A percentile compares a stretch with the other conserved stretches of the same genome.
Evolutionary conservation across 1,140 invertebrate genomes (phyloP).

Genomic region (Drosophila nigrodunni): DNA sequence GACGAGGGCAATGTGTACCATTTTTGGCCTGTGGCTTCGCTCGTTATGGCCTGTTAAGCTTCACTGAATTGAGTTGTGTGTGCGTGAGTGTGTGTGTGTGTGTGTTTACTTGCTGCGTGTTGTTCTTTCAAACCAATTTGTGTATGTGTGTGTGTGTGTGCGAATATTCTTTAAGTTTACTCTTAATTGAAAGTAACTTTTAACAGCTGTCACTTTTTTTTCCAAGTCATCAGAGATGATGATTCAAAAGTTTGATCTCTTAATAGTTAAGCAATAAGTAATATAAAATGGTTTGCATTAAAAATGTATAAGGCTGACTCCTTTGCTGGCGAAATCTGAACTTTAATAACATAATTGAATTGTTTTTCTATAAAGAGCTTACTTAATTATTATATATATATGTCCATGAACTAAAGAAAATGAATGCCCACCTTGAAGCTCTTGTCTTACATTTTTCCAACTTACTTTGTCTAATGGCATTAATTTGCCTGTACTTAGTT

Average conservation of each 20-base stretch:
- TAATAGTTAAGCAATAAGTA: background rate
- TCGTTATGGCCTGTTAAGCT: slow-evolving; percentile 79
- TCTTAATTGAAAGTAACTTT: slow-evolving; percentile 73
- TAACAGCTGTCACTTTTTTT: slow-evolving; percentile 37
- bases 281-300: too few relatives aligned
- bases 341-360: background rate
- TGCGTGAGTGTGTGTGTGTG: slow-evolving; percentile 19
- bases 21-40: slow-evolving; percentile 70
- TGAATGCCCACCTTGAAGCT: slow-evolving; percentile 1
- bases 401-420: background rate
- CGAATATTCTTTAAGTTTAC: slow-evolving; percentile 18
- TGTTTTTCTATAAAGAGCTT: background rate
- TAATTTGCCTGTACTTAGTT: slow-evolving; percentile 33
- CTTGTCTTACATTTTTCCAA: background rate
- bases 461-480: slow-evolving; percentile 29
- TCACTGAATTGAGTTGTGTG: slow-evolving; percentile 64
- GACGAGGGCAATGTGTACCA: slow-evolving; percentile 19
- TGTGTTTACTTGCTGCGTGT: slow-evolving; percentile 22
- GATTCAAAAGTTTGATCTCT: background rate
- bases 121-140: too few relatives aligned
- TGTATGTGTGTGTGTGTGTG: slow-evolving; percentile 14
- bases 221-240: background rate
- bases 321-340: background rate
- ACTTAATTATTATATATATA: slow-evolving; percentile 7
- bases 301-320: too few relatives aligned